These are phyloP conservation scores for Edolisoma coerulescens DNA, from an alignment of 2,113 vertebrate genomes.

Conservation along the genomic window DNA sequence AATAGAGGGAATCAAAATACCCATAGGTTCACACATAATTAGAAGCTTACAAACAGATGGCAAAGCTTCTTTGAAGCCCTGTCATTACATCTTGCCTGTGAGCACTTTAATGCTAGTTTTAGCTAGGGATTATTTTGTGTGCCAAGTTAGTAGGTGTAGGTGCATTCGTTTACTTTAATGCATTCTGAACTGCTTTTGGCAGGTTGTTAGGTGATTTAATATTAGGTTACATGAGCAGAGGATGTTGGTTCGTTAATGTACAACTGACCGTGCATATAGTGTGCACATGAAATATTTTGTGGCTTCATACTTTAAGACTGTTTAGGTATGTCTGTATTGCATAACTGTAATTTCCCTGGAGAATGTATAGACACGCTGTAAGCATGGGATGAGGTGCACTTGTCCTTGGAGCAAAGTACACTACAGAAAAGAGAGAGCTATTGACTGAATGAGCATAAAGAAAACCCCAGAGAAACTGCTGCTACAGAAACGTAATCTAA, in stretches of 20 bases:
- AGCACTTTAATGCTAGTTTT: not conserved
- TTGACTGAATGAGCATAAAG: not conserved
- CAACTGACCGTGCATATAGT: not conserved
- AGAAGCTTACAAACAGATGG: not conserved
- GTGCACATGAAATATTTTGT: not conserved
- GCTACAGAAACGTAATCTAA: not conserved
- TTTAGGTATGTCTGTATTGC: not conserved
- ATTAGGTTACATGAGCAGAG: slow-evolving; percentile 18
- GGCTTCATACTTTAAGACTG: not conserved
- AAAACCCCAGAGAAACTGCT: not conserved
- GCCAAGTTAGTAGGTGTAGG: slow-evolving; percentile 32
- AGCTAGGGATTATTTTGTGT: slow-evolving; percentile 48
- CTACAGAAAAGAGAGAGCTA: not conserved
- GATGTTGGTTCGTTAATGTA: slow-evolving; percentile 28
- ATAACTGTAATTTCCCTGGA: not conserved
- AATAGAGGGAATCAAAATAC: not conserved
- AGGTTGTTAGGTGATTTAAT: slow-evolving; percentile 36
- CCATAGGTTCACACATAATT: not conserved
- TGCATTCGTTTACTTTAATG: slow-evolving; percentile 34
- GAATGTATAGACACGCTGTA: not conserved
- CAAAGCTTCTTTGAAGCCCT: not conserved
- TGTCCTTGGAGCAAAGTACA: not conserved
- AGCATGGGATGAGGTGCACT: not conserved
- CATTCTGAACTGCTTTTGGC: slow-evolving; percentile 34
- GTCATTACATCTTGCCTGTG: not conserved